phyloP scores from a whole-genome alignment of 37 sponge, comb jelly and placozoan species.

The Spongia lamella region DNA sequence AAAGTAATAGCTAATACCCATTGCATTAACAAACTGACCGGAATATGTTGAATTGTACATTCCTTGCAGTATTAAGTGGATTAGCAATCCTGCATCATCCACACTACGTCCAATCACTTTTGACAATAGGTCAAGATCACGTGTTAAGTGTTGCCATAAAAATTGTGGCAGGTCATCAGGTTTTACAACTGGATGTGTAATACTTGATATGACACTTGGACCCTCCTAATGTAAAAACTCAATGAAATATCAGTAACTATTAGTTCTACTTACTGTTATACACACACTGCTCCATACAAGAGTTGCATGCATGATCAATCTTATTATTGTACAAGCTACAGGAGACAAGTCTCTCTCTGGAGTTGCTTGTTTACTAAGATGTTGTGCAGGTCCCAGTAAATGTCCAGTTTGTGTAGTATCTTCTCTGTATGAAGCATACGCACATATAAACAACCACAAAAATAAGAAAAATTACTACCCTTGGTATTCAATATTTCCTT shows the following conservation, averaged over 20 bases:
- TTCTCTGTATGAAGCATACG: slow-evolving; percentile 5
- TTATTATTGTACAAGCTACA: slow-evolving; percentile 49
- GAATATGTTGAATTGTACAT: not conserved
- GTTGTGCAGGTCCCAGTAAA: slow-evolving; percentile 31
- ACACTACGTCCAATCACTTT: slow-evolving; percentile 25
- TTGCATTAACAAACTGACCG: no score
- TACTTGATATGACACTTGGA: no score
- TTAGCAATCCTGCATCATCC: slow-evolving; percentile 44
- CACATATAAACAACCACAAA: no score
- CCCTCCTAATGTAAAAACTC: no score
- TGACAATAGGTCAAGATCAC: slow-evolving; percentile 36
- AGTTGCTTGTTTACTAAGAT: slow-evolving; percentile 18
- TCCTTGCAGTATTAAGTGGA: slow-evolving; percentile 44
- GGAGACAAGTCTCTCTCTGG: slow-evolving; percentile 64
- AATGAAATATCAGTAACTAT: no score
- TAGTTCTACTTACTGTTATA: no score
- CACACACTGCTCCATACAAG: slow-evolving; percentile 48
- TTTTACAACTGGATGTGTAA: not conserved
- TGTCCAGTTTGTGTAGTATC: slow-evolving; percentile 73
- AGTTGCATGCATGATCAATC: slow-evolving; percentile 68
- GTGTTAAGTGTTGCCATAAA: slow-evolving; percentile 50
- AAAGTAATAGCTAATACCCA: no score
- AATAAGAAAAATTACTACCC: not conserved
- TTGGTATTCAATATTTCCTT: not conserved
- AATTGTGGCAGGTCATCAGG: slow-evolving; percentile 40